phyloP scores from a whole-genome alignment of 2,888 invertebrate species.

The Nipponacmea schrenckii region DNA sequence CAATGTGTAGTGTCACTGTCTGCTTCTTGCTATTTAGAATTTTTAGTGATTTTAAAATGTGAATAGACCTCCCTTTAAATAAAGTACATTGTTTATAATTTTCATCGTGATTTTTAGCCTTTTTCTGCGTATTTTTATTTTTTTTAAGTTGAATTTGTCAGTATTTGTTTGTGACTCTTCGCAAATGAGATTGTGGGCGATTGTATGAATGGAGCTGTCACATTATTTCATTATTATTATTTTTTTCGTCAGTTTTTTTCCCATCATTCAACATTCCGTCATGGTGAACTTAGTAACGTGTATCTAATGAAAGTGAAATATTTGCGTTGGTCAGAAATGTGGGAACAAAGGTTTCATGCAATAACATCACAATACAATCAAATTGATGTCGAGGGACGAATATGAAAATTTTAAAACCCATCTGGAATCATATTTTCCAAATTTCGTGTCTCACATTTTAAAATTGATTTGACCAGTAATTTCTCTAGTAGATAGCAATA shows the following conservation, averaged over 20 bases:
- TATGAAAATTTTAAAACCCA: too few species aligned
- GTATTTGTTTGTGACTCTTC: constrained; percentile 5
- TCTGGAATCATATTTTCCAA: too few species aligned
- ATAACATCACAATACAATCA: too few species aligned
- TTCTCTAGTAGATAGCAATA: too few species aligned
- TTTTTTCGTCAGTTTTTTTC: background rate
- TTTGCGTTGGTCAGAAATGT: too few species aligned
- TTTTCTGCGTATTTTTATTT: background rate
- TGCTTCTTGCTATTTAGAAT: background rate
- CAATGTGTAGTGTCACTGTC: too few species aligned
- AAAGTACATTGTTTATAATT: background rate
- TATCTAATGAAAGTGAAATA: too few species aligned
- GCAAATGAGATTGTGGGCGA: background rate
- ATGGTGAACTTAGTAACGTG: background rate
- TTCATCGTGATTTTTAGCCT: constrained; percentile 6
- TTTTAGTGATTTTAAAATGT: constrained; percentile 4
- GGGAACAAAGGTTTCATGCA: too few species aligned
- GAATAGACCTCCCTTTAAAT: background rate
- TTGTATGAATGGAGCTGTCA: background rate
- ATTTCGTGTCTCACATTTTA: too few species aligned
- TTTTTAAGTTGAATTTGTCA: background rate
- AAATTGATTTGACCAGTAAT: too few species aligned
- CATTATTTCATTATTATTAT: background rate
- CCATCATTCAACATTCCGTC: constrained; percentile 4
- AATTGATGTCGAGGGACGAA: too few species aligned